Evolutionary conservation across 2,888 invertebrate species (phyloP).

Genomic region (Rhamnusium bicolor): DNA sequence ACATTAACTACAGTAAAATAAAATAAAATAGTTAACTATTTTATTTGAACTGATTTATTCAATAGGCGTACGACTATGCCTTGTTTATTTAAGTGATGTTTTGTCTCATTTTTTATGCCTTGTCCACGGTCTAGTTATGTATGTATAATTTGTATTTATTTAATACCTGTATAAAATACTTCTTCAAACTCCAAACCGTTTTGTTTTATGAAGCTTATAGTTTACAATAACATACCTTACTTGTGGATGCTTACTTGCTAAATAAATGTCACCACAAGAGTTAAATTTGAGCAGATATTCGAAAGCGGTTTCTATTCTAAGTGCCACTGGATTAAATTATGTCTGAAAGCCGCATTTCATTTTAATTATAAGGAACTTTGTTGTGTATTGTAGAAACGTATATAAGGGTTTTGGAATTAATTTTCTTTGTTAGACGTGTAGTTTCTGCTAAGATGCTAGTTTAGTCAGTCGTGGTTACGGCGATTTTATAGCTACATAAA

Average conservation of each 20-base stretch:
- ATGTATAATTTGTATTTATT: too few species aligned
- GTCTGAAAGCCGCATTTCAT: slow-evolving; percentile 60
- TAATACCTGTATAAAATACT: not conserved
- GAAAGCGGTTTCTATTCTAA: slow-evolving; percentile 59
- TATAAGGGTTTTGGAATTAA: slow-evolving; percentile 54
- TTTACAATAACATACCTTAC: slow-evolving; percentile 3
- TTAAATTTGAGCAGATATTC: slow-evolving; percentile 20
- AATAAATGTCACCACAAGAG: slow-evolving; percentile 15
- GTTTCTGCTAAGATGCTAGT: not conserved
- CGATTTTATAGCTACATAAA: slow-evolving; percentile 4
- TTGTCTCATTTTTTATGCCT: too few species aligned
- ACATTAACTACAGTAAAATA: too few species aligned
- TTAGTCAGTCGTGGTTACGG: slow-evolving; percentile 19
- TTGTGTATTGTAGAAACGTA: slow-evolving; percentile 52
- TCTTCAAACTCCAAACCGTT: not conserved
- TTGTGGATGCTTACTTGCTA: not conserved
- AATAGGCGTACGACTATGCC: too few species aligned
- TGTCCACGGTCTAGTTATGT: too few species aligned
- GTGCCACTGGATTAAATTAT: slow-evolving; percentile 64
- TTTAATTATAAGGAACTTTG: slow-evolving; percentile 59
- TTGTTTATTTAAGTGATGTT: too few species aligned
- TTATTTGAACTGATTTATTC: too few species aligned
- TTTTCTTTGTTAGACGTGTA: slow-evolving; percentile 52
- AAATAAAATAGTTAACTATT: too few species aligned
- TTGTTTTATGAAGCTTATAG: not conserved